Base-by-base conservation (phyloP, 2,888 invertebrate species). In the Terebella lapidaria region DNA sequence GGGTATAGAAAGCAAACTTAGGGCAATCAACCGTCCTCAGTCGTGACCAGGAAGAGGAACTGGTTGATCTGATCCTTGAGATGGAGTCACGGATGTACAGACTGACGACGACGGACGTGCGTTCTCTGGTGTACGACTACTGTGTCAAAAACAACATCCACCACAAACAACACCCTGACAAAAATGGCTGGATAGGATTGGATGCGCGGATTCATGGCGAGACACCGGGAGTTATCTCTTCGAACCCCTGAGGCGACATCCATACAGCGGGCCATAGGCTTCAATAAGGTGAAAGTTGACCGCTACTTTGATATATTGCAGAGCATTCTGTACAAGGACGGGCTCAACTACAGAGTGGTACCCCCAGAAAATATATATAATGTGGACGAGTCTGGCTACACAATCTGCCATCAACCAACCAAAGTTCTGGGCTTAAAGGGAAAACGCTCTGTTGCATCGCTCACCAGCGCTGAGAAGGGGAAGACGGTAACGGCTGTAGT, bases 391-490 rank as follows among this genome's bases (percentile, higher is more conserved):
- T 35, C 42, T 10, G 55, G 55, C 35, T 18, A 15, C 3, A 55
- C 61, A 27, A 61, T 55, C 1, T 54, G 58, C 3, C 54, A 58
- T 4, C 5, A 22, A 10, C 15, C 49, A 20, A 28, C 26, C 15
- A 61, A 53, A 24, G 29, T 61, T 18, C 46, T 61, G n/a, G 61
- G 42, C 2, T 46, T 22, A 18, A 61, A 46, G 10, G 28, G 28
- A 2, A 27, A n/a, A 5, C 27, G 54, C 30, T 54, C 58, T 24
- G 45, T 58, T 22, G 53, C 27, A n/a, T 35, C 54, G 25, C 26
- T 58, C 3, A 58, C 61, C 15, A 58, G 58, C 5, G 61, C 54
- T 24, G 61, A 58, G 25, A 24, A 58, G n/a, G 58, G 61, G 3
- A 45, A 24, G 3, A 18, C 58, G 27, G 49, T 58, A 2, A 58